phyloP scores from a whole-genome alignment of 2,797 vertebrate species.

The Tauraco hartlaubi region DNA sequence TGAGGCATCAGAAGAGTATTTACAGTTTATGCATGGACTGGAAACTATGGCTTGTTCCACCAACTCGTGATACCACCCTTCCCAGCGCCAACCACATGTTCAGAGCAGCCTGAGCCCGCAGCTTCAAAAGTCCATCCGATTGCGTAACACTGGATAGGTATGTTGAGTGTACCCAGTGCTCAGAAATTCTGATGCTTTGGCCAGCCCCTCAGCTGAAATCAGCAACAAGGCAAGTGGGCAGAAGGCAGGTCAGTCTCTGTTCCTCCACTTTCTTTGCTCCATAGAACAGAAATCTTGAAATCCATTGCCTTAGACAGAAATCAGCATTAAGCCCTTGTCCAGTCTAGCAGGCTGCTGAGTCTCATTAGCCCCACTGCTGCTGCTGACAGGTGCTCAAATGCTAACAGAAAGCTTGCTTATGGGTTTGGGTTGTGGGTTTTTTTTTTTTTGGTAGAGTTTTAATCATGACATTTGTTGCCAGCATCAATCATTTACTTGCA shows the following conservation, averaged over 20 bases:
- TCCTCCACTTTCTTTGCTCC: not conserved
- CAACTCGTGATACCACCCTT: not conserved
- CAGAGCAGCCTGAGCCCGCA: not conserved
- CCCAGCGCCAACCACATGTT: not conserved
- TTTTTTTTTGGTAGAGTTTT: not conserved
- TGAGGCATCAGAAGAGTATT: not conserved
- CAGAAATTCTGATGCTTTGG: not conserved
- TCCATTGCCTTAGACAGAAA: not conserved
- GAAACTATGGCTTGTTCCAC: not conserved
- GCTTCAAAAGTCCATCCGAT: not conserved
- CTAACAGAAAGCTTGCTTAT: not conserved
- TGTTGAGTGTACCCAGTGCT: not conserved
- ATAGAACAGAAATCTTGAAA: not conserved
- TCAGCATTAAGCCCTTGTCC: not conserved
- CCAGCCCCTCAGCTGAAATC: not conserved
- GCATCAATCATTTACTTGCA: not conserved
- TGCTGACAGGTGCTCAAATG: not conserved
- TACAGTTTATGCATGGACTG: not conserved
- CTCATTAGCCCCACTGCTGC: not conserved
- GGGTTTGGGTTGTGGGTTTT: not conserved
- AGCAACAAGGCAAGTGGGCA: not conserved
- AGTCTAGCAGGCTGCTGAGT: not conserved
- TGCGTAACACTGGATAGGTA: fast-evolving
- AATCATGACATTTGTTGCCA: not conserved
- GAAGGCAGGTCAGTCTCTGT: not conserved